phyloP scores from a whole-genome alignment of 92 coral and sea anemone species.

The Galaxea fascicularis region DNA sequence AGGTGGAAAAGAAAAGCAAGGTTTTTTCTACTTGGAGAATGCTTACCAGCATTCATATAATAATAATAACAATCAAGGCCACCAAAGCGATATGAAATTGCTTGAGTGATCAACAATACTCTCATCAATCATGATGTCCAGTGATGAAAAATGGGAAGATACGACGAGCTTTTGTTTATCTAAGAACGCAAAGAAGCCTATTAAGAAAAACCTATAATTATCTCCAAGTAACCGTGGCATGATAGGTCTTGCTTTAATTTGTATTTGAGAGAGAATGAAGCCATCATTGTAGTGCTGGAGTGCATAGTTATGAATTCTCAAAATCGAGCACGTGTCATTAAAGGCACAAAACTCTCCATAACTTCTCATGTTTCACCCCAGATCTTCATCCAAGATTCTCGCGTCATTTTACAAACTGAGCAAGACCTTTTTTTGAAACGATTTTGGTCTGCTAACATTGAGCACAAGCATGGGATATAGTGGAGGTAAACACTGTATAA shows the following conservation, averaged over 20 bases:
- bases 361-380: not conserved
- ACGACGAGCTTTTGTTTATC: conserved; percentile 34
- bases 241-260: not conserved
- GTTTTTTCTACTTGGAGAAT: not conserved
- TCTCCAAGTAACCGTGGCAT: conserved; percentile 3
- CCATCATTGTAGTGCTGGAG: not conserved
- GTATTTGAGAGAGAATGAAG: not conserved
- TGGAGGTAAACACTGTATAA: not conserved
- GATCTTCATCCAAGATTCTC: not conserved
- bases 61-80: not conserved
- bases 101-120: conserved; percentile 40
- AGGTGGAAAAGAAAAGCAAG: not conserved
- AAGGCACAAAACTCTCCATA: not conserved
- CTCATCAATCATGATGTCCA: conserved; percentile 22
- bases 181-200: not conserved
- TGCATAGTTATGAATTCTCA: not conserved
- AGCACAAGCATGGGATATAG: not conserved
- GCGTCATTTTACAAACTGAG: not conserved
- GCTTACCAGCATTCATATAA: not conserved
- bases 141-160: conserved; percentile 13
- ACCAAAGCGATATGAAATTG: conserved; percentile 16
- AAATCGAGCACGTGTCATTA: conserved; percentile 18
- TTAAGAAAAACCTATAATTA: conserved; percentile 42
- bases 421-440: not conserved
- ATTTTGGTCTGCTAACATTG: no score